Base-by-base conservation (phyloP, 2,113 vertebrate species). In the Rhipidura dahli region DNA sequence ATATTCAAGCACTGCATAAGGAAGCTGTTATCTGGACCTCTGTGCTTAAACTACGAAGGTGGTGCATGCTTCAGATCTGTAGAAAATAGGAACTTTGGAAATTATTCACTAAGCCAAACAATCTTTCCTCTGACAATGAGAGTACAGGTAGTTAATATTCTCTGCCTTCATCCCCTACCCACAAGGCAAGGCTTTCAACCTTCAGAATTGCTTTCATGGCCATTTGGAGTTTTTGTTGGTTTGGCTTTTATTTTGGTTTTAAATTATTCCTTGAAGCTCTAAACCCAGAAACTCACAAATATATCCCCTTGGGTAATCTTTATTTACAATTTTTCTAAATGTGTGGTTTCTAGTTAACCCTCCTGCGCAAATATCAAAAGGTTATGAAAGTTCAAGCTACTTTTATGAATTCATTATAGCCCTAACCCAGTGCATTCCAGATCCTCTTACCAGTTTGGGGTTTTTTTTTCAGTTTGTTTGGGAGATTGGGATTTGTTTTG, bases 191-290 rank as follows among this genome's bases (percentile, higher is more conserved):
- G 15, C 11, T 87, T 80, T n/a, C 35, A 70, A 15, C 15, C 40
- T 26, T 76, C 2, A 2, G 45, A 95, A 64, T 61, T 24, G 11
- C 7, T 65, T 70, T 81, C 60, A 27, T 15, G 1, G 24, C 78
- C 7, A 11, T 59, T 79, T 37, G 28, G 4, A 0, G 4, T 0
- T 47, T 83, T 47, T 50, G 14, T 59, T 56, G 2, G 1, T 7
- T 50, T 23, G 30, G 7, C 33, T 37, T 80, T 76, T 70, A 33
- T 68, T 93, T 93, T 70, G 2, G 2, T 28, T 87, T 91, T 89
- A 89, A 91, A 87, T 65, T 91, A 82, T 91, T 94, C 53, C 37
- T 76, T 61, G 49, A 87, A 87, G 13, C 11, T 21, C 21, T 78
- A 33, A 35, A 14, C 37, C 89, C 77, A 45, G n/a, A 53, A 87